Base-by-base conservation (phyloP, 2,888 invertebrate species). In the Liopterus haemorrhoidalis region DNA sequence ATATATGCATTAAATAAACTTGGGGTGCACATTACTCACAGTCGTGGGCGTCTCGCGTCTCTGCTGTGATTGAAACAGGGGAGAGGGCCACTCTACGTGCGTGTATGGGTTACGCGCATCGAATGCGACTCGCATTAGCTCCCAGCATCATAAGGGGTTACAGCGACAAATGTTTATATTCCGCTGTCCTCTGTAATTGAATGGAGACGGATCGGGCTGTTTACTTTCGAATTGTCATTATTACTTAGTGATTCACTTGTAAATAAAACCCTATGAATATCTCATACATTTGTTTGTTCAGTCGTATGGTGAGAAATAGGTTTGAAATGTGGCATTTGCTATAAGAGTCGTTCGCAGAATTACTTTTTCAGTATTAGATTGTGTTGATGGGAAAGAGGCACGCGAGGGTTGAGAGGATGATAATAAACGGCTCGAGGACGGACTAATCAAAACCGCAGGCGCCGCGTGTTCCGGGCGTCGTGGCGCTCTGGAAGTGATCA, bases 1-100 rank as follows among this genome's bases (percentile, higher is more conserved):
- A 66, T 66, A 62, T 65, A 65, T 65, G 64, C 66, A 65, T 65
- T 64, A 62, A 64, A 65, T 62, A 61, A 59, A 61, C 60, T 48
- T 6, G 30, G 41, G 16, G 53, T 49, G 53, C 54, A 52, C 55
- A 62, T 63, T 62, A 62, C 60, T 63, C 61, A 62, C 60, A 60
- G 59, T 54, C 57, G 62, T 65, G 61, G 66, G 66, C 64, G 66
- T 60, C 57, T 54, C 54, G 49, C 40, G 33, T n/a, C 42, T 36
- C 28, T 14, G 27, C 42, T 30, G 50, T 46, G 37, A 51, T 41
- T 37, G 48, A 42, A 48, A 24, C 20, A 33, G 37, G 44, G 43
- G 50, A 15, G 15, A 18, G 19, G n/a, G 20, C 33, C 19, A 18
- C 19, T 33, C 5, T 33, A n/a, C 16, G 15, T 11, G 6, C 16